These are phyloP conservation scores for Parnassius glacialis DNA, from an alignment of 2,888 invertebrate genomes.

Conservation along the genomic window DNA sequence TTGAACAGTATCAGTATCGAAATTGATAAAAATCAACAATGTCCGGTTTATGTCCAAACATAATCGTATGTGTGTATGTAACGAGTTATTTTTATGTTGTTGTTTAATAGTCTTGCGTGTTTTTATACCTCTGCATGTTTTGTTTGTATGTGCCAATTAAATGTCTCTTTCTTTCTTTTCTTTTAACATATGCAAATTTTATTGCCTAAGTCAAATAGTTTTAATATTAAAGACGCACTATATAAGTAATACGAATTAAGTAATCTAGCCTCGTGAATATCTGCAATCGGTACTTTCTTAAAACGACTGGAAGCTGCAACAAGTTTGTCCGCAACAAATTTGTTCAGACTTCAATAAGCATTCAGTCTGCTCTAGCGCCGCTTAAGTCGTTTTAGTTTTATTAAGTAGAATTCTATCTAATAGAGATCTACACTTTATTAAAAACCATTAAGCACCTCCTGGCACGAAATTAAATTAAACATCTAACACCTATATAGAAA, in stretches of 20 bases:
- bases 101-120: too few species aligned
- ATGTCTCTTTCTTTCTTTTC: too few species aligned
- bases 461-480: slow-evolving; percentile 11
- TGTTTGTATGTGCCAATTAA: too few species aligned
- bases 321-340: slow-evolving; percentile 9
- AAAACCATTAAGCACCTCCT: slow-evolving; percentile 25
- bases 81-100: too few species aligned
- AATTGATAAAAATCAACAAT: too few species aligned
- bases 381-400: slow-evolving; percentile 10
- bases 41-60: too few species aligned
- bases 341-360: not conserved
- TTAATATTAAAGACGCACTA: too few species aligned
- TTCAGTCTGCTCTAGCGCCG: not conserved
- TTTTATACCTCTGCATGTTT: too few species aligned
- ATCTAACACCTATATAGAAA: slow-evolving; percentile 2
- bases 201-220: too few species aligned
- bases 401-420: slow-evolving; percentile 43
- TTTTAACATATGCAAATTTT: too few species aligned
- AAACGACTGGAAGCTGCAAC: slow-evolving; percentile 10
- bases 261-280: not conserved
- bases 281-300: not conserved
- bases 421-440: slow-evolving; percentile 43
- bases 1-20: too few species aligned
- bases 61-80: too few species aligned
- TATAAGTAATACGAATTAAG: not conserved